These are phyloP conservation scores for Chionoecetes opilio DNA, from an alignment of 1,140 invertebrate species.

Conservation along the genomic window DNA sequence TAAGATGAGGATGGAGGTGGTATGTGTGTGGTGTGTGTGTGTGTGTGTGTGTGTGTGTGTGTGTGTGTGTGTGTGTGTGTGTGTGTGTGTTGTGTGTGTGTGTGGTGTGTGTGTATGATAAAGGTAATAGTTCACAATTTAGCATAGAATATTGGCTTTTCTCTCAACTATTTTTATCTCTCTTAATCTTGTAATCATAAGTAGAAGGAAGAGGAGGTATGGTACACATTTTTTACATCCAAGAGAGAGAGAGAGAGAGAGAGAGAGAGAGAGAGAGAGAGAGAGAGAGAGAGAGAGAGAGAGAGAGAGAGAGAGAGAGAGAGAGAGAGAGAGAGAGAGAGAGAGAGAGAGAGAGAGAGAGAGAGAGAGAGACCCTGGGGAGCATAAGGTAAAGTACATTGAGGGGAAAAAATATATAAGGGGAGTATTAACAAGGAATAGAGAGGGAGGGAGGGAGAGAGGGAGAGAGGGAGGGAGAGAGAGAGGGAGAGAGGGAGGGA, in stretches of 20 bases:
- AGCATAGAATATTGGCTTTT: no score
- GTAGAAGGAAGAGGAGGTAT: no score
- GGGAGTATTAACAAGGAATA: background rate
- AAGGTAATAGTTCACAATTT: no score
- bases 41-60: constrained; percentile 27
- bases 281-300: background rate
- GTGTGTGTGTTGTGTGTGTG: no score
- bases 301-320: constrained; percentile 15
- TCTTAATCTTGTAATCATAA: background rate
- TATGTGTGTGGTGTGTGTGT: constrained; percentile 15
- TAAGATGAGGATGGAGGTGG: background rate
- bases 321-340: background rate
- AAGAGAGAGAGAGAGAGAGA: no score
- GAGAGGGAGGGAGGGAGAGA: background rate
- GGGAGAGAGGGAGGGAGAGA: no score
- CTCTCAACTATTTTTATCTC: background rate
- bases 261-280: background rate
- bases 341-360: background rate
- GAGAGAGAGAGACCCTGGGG: no score
- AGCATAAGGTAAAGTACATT: no score
- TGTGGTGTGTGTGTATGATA: no score
- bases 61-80: constrained; percentile 14
- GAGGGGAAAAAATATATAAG: no score
- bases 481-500: no score
- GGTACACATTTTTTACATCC: no score